Base-by-base conservation (phyloP, 2,797 vertebrate genomes). In the Corythornis leucogaster region DNA sequence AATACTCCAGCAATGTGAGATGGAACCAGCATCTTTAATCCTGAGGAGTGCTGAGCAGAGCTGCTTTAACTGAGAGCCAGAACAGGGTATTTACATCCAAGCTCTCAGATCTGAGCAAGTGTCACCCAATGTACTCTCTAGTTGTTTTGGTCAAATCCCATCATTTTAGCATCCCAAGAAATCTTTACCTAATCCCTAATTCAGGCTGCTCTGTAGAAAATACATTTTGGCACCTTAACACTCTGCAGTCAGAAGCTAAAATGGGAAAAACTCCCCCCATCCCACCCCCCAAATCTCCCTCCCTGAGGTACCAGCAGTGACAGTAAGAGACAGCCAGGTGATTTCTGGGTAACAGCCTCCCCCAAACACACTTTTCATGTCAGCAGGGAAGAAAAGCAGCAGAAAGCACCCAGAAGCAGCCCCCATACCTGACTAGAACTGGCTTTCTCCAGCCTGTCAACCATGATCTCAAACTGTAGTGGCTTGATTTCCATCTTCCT, bases 401-500 rank as follows among this genome's bases (percentile, higher is more conserved):
- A 15, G 79, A 89, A 84, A 14, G 30, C 75, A 71, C 15, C 13
- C 43, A 85, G 51, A 78, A 31, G 12, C 15, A 75, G 5, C 18
- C 30, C 35, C 77, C 80, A 68, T 98, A 99, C 99, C 99, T 99
- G 98, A 97, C 98, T 99, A 64, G 98, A 98, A 95, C 98, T 99
- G 95, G 98, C 98, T 97, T 99, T 99, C 96, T 99, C 99, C 40
- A 99, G 98, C 74, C 99, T 97, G 96, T 99, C 99, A 96, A 99
- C 98, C 98, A 99, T 99, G 89, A 97, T 98, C 98, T 99, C 99
- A 97, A 99, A 99, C 97, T 99, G 99, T 94, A 99, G 97, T 21
- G 98, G 98, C 94, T 98, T 99, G 94, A 99, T 98, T 96, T 99
- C 98, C 98, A 99, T 99, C 95, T 99, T 99, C 90, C 98, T 98